Evolutionary conservation across 2,113 vertebrate genomes (phyloP).

Genomic region (Trematomus loennbergii): DNA sequence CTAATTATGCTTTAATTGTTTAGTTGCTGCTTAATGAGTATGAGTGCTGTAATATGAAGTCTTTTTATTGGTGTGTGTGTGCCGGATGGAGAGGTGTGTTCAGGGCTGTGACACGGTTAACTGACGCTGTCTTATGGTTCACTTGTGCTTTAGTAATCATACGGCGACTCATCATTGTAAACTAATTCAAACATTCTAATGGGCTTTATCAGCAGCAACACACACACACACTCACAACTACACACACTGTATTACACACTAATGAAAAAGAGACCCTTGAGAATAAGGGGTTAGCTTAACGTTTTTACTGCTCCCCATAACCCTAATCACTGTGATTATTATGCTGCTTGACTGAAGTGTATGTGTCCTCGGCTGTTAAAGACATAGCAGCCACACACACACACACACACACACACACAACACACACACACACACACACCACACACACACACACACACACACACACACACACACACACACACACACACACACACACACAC

Average conservation of each 20-base stretch:
- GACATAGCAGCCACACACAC: conserved; percentile 64
- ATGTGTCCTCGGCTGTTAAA: conserved; percentile 75
- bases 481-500: neutral
- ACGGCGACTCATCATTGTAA: conserved; percentile 63
- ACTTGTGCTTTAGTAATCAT: conserved; percentile 48
- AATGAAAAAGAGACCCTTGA: conserved; percentile 70
- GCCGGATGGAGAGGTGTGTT: conserved; percentile 26
- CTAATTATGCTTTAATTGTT: conserved; percentile 67
- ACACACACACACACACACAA: conserved; percentile 31
- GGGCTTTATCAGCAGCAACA: conserved; percentile 65
- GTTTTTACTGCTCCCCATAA: conserved; percentile 79
- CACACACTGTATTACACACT: conserved; percentile 21
- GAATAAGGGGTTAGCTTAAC: conserved; percentile 70
- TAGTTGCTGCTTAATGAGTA: conserved; percentile 51
- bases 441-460: conserved; percentile 30
- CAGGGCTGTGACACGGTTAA: conserved; percentile 43
- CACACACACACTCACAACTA: conserved; percentile 19
- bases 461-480: conserved; percentile 25
- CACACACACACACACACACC: conserved; percentile 30
- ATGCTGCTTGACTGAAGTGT: conserved; percentile 56
- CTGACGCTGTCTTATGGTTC: conserved; percentile 24
- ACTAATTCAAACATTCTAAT: conserved; percentile 63
- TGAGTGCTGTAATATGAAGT: conserved; percentile 51
- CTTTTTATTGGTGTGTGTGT: conserved; percentile 55
- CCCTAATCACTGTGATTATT: conserved; percentile 80